Evolutionary conservation across 2,113 vertebrate genomes (phyloP), one percentile per base, ranked within the genome.

Genomic region (Uria lomvia): DNA sequence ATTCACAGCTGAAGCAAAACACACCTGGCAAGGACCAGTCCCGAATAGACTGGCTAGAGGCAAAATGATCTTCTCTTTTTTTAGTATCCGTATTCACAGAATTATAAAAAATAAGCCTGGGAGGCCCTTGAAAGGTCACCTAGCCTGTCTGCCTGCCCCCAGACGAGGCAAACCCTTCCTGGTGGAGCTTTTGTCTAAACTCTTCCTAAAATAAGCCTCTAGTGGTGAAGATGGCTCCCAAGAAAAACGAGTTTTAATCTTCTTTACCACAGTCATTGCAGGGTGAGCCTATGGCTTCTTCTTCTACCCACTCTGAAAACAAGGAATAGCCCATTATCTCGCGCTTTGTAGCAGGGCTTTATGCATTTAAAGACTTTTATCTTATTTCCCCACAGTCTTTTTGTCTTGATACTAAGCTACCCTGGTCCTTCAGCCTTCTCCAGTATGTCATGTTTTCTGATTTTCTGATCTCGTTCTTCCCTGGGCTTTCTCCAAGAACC

Each of bases 201-300:
- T 88, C 86, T 94, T 86, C 75, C 94, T 85, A 90, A 89, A 96
- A 96, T n/a, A 91, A 95, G 40, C 93, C 87, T 90, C 94, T 94
- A 96, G 81, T 90, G 74, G 93, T 88, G 62, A 96, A 19, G 92
- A 90, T 34, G 0, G 84, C 85, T 92, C 62, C 90, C 96, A 97
- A 65, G 96, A 96, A 97, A 97, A 97, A 97, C 96, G 7, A 96
- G 94, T 96, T 97, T 96, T 93, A 90, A 92, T 79, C 77, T 82
- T 47, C 84, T 90, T 96, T 76, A 91, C 92, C 2, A 0, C 92
- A 96, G n/a, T 92, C 94, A 90, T 91, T 94, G 93, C 92, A 92
- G 90, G 49, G 71, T 96, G 45, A 96, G 93, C 87, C 84, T 67
- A 24, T 53, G 53, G 45, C 70, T 95, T 27, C 80, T 93, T 68